Evolutionary conservation across 1,140 invertebrate genomes (phyloP).

Genomic region (Polypedilum pembai): DNA sequence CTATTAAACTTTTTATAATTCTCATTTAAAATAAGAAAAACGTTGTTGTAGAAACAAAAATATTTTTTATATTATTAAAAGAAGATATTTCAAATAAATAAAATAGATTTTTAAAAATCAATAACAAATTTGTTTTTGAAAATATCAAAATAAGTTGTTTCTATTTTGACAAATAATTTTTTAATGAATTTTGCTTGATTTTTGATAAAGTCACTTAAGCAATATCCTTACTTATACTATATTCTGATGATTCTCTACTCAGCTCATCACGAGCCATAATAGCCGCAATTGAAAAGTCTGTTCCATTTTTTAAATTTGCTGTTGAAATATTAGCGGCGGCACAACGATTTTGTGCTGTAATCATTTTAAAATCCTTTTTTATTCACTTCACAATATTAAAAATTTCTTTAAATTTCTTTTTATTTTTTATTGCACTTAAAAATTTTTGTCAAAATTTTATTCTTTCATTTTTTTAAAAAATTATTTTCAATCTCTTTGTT

Average conservation of each 20-base stretch:
- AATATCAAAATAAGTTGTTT: too few relatives aligned
- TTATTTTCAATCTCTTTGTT: not conserved
- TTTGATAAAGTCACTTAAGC: too few relatives aligned
- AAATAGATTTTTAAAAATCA: too few relatives aligned
- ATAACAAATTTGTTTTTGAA: too few relatives aligned
- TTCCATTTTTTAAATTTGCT: slow-evolving; percentile 54
- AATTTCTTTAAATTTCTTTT: slow-evolving; percentile 32
- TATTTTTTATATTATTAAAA: too few relatives aligned
- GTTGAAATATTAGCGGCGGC: slow-evolving; percentile 40
- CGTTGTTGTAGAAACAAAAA: too few relatives aligned
- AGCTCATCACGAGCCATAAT: slow-evolving; percentile 72
- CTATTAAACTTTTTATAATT: too few relatives aligned
- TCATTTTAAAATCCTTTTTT: slow-evolving; percentile 28
- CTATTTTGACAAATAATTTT: too few relatives aligned
- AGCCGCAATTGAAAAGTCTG: slow-evolving; percentile 88
- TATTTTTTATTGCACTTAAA: not conserved
- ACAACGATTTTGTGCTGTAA: slow-evolving; percentile 33
- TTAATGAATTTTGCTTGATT: not conserved
- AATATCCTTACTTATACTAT: slow-evolving; percentile 42
- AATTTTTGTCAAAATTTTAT: not conserved
- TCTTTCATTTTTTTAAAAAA: slow-evolving; percentile 19
- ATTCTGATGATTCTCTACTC: slow-evolving; percentile 47
- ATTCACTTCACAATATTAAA: slow-evolving; percentile 31
- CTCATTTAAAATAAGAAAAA: too few relatives aligned
- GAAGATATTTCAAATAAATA: too few relatives aligned